These are phyloP conservation scores for Chaetophractus vellerosus DNA, from an alignment of 2,797 vertebrate species.

Conservation along the genomic window DNA sequence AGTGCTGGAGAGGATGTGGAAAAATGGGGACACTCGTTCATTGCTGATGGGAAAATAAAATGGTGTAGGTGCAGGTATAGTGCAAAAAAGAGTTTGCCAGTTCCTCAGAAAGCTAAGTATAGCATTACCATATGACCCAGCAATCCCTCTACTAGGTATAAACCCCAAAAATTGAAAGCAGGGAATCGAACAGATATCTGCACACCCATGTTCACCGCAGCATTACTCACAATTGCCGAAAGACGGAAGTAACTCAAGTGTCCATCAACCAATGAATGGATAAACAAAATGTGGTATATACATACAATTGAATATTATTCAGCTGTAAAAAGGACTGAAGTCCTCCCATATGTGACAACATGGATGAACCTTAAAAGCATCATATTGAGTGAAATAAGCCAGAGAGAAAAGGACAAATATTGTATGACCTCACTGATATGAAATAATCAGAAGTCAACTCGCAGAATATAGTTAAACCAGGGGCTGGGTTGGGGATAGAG, in stretches of 20 bases:
- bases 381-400: neutral
- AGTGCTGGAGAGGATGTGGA: no score
- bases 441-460: no score
- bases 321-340: conserved; percentile 3
- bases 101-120: neutral
- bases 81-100: neutral
- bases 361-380: neutral
- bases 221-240: neutral
- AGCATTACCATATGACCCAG: neutral
- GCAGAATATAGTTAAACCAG: no score
- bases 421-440: no score
- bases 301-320: neutral
- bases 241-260: neutral
- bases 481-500: no score
- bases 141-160: neutral
- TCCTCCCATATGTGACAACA: neutral
- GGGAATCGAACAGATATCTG: neutral
- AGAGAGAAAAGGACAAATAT: conserved; percentile 7
- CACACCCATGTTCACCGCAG: neutral
- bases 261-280: rapidly evolving
- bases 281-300: neutral
- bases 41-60: neutral
- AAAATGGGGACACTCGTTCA: no score
- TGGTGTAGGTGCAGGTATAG: no score
- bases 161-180: neutral